Base-by-base conservation (phyloP, 2,797 vertebrate genomes). In the Notolabrus celidotus region DNA sequence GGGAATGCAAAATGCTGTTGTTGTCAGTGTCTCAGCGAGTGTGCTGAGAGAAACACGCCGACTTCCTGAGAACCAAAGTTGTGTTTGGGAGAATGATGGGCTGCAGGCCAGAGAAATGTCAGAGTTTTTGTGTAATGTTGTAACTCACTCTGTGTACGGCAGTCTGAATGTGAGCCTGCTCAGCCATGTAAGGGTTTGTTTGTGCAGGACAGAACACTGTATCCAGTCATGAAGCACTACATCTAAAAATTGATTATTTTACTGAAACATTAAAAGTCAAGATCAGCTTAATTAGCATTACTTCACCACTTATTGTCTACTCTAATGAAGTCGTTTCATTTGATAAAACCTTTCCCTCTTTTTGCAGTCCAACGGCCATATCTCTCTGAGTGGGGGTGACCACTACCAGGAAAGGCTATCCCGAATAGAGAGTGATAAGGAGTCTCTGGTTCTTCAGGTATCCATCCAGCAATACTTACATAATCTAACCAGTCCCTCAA, bases 361-460 rank as follows among this genome's bases (percentile, higher is more conserved):
- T 10, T 33, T 65, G 25, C 89, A 99, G 98, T 96, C 96, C 50
- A 99, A 99, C 31, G 98, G 98, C 11, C 96, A 98, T 83, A 92
- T 99, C 67, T 92, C 96, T 65, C 91, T 97, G 58, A 92, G 94
- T 2, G 95, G 94, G 57, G 94, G 94, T 71, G 97, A 99, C 90
- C 92, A 96, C 49, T 99, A 99, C 89, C 98, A 99, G 83, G 98
- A 99, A 86, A 94, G 98, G 67, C 93, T 99, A 33, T 91, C 94
- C 36, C 93, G 97, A 50, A 82, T 99, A 73, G 98, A 99, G 90
- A 96, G 94, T 50, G 98, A 99, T 89, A 99, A 98, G 83, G 98
- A 99, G 82, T 99, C 98, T 47, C 95, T 99, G 33, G 96, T 99
- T 82, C 95, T 99, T 81, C 98, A 99, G 95, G 98, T 97, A 71